Conservation (phyloP, 2,113 vertebrate genomes). For the Aspiorhynchus laticeps region DNA sequence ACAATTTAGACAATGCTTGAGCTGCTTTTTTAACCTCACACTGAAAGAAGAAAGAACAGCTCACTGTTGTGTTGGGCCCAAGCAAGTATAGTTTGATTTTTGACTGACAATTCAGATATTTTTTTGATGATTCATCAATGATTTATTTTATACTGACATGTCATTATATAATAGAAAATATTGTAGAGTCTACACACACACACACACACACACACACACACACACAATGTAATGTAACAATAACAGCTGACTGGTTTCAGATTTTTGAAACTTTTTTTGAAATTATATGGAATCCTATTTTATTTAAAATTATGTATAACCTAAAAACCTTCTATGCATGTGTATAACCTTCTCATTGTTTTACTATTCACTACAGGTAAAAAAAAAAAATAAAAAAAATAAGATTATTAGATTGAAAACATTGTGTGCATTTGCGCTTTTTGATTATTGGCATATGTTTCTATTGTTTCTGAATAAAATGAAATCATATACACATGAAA, state of each 20-base stretch:
- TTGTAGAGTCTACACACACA: too few relatives aligned
- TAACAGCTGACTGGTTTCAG: neutral
- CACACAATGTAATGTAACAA: neutral
- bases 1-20: slow-evolving; percentile 54
- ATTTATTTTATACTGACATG: neutral
- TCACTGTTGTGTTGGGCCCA: too few relatives aligned
- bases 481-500: neutral
- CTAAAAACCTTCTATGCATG: neutral
- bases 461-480: neutral
- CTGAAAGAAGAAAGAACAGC: neutral
- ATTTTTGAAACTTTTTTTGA: neutral
- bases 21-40: slow-evolving; percentile 32
- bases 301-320: neutral
- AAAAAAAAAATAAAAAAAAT: neutral
- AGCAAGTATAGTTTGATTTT: neutral
- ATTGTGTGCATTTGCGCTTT: neutral
- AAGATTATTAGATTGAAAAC: neutral
- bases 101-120: neutral
- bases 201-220: too few relatives aligned
- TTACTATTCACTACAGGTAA: neutral
- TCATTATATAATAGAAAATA: neutral
- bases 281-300: neutral
- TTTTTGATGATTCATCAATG: neutral
- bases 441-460: neutral
- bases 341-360: neutral